Conservation (phyloP, 2,888 invertebrate genomes). For the Ferrisia virgata region DNA sequence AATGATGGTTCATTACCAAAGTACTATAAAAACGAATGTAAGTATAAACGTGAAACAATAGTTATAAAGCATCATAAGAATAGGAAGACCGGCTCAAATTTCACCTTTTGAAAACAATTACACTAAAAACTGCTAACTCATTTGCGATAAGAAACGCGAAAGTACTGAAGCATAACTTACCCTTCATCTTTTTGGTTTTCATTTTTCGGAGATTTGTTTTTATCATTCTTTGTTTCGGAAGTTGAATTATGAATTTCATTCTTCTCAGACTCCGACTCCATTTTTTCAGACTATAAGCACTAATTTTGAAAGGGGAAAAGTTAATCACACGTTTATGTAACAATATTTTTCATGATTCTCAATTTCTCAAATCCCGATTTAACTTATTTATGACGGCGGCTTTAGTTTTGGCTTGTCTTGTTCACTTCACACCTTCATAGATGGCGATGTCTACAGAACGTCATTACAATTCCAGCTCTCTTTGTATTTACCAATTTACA, state of each 20-base stretch:
- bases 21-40: not conserved
- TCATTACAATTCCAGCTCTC: not conserved
- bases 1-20: not conserved
- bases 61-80: not conserved
- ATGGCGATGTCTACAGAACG: not conserved
- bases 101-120: not conserved
- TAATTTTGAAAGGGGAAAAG: not conserved
- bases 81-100: not conserved
- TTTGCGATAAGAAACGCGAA: not conserved
- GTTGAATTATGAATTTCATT: not conserved
- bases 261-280: not conserved
- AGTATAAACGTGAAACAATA: not conserved
- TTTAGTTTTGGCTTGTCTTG: too few relatives aligned
- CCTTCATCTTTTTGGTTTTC: conserved; percentile 9
- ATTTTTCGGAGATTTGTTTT: not conserved
- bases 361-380: not conserved
- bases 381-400: not conserved
- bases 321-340: conserved; percentile 14
- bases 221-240: not conserved
- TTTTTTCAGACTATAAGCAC: not conserved
- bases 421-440: too few relatives aligned
- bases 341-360: not conserved
- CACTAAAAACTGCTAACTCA: not conserved
- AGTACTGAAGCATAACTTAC: not conserved
- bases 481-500: not conserved